These are phyloP conservation scores for Bostrychus sinensis DNA, from an alignment of 2,113 vertebrate species.

Conservation along the genomic window DNA sequence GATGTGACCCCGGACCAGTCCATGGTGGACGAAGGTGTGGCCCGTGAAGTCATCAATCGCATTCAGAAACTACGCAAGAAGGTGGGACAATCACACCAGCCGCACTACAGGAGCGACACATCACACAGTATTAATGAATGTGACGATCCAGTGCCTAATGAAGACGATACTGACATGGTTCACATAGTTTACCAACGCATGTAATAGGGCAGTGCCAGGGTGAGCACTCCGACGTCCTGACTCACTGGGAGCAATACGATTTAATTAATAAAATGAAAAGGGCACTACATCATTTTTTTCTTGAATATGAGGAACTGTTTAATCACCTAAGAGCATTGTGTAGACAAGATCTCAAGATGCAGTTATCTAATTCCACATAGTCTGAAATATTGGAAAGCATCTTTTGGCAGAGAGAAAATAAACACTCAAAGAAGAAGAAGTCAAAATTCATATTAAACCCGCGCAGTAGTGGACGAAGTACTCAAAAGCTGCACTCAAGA, in stretches of 20 bases:
- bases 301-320: no score
- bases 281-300: no score
- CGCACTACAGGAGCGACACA: conserved; percentile 37
- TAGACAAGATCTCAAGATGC: no score
- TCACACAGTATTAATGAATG: conserved; percentile 50
- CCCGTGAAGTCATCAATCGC: conserved; percentile 96
- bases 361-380: no score
- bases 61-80: conserved; percentile 99
- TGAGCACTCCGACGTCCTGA: conserved; percentile 24
- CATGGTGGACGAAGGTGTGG: conserved; percentile 96
- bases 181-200: conserved; percentile 18
- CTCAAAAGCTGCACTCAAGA: no score
- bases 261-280: no score
- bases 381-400: no score
- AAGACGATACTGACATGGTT: conserved; percentile 25
- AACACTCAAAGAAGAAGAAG: no score
- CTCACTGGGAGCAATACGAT: not conserved
- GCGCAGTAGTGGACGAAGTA: no score
- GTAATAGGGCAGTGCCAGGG: conserved; percentile 25
- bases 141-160: conserved; percentile 54
- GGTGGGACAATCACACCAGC: conserved; percentile 75
- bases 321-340: no score
- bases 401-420: no score
- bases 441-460: no score
- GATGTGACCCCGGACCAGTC: conserved; percentile 94